These are phyloP conservation scores for Clarias fuscus DNA, from an alignment of 2,797 vertebrate genomes.

Conservation along the genomic window DNA sequence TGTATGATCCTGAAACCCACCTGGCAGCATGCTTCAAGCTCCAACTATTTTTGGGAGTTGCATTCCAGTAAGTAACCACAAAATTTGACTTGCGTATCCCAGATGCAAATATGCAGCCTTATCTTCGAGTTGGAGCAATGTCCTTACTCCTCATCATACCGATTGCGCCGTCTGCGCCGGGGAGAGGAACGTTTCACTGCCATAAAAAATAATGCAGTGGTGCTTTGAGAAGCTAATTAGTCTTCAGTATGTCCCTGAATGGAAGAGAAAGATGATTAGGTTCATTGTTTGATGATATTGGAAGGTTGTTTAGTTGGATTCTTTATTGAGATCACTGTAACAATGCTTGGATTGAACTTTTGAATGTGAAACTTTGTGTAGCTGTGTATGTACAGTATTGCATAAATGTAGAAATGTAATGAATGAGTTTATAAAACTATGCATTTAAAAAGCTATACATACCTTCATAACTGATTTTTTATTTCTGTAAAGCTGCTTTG, in stretches of 20 bases:
- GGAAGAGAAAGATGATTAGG: background rate
- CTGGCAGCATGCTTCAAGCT: background rate
- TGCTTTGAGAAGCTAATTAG: background rate
- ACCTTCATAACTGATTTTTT: background rate
- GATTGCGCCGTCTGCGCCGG: background rate
- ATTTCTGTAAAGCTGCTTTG: too few species aligned
- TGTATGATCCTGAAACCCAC: background rate
- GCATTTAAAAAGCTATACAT: too few species aligned
- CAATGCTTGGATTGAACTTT: background rate
- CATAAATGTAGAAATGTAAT: background rate
- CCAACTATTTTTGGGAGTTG: background rate
- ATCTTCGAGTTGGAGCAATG: background rate
- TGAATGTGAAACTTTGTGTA: background rate
- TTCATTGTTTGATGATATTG: background rate
- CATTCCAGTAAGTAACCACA: slow-evolving; percentile 1
- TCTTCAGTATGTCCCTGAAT: background rate
- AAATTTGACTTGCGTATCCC: background rate
- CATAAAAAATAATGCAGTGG: too few species aligned
- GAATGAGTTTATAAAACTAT: too few species aligned
- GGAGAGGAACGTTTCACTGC: background rate
- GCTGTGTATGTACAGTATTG: background rate
- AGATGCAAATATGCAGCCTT: slow-evolving; percentile 25
- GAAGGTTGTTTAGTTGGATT: background rate
- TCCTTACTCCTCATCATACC: background rate
- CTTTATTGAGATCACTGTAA: background rate